phyloP scores from a whole-genome alignment of 2,797 vertebrate genomes.

The Mus minutoides region DNA sequence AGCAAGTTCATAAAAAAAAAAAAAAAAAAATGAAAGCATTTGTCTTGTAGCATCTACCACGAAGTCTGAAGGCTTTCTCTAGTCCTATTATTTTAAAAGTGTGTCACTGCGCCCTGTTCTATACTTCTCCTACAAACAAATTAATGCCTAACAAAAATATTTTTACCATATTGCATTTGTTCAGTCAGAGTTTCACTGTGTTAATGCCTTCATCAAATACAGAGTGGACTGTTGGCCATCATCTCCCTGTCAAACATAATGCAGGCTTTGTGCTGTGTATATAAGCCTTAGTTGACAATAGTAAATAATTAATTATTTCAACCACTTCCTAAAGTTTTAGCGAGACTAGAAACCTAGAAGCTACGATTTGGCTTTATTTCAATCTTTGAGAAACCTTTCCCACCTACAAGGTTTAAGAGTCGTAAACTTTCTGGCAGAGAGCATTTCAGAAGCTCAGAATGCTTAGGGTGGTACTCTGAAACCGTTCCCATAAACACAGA shows the following conservation, averaged over 20 bases:
- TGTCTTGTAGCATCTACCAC: neutral
- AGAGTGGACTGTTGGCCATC: neutral
- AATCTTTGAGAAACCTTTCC: slow-evolving; percentile 59
- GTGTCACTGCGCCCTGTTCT: slow-evolving; percentile 11
- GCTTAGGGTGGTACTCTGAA: slow-evolving; percentile 57
- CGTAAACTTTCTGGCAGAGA: slow-evolving; percentile 62
- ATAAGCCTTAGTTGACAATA: slow-evolving; percentile 22
- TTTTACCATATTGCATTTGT: neutral
- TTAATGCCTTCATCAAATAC: neutral
- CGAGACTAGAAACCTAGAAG: slow-evolving; percentile 48
- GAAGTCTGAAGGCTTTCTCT: slow-evolving; percentile 4
- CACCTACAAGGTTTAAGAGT: slow-evolving; percentile 53
- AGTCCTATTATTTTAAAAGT: slow-evolving; percentile 47
- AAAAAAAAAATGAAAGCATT: slow-evolving; percentile 73
- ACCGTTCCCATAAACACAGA: slow-evolving; percentile 70
- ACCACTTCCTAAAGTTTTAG: neutral
- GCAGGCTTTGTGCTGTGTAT: neutral
- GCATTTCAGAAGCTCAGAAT: slow-evolving; percentile 61
- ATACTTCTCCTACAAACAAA: slow-evolving; percentile 45
- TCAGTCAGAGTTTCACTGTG: neutral
- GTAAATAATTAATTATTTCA: slow-evolving; percentile 33
- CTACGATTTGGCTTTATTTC: slow-evolving; percentile 53
- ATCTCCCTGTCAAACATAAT: neutral
- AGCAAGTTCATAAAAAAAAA: slow-evolving; percentile 69
- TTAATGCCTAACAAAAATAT: neutral